Percentiles rank a stretch among this genome's conserved stretches.
Conservation (phyloP, 2,888 invertebrate genomes). For the Unio delphinus region DNA sequence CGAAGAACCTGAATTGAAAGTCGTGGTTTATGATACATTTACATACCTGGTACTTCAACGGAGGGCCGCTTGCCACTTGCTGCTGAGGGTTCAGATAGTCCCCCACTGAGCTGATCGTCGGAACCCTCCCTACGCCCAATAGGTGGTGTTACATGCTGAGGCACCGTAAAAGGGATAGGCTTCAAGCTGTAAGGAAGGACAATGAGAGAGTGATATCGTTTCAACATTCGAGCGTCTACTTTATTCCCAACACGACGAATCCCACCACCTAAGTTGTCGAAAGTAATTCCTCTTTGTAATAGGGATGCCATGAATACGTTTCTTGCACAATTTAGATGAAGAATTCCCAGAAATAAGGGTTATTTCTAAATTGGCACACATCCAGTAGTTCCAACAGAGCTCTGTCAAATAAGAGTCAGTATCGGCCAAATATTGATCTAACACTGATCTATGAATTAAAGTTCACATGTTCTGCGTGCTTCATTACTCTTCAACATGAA, state of each 20-base stretch:
- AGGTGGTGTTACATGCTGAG: conserved; percentile 43
- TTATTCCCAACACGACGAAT: conserved; percentile 7
- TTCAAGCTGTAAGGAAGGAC: conserved; percentile 66
- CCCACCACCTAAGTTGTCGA: background rate
- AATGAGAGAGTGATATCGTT: conserved; percentile 55
- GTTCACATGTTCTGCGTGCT: too few species aligned
- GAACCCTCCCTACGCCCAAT: conserved; percentile 35
- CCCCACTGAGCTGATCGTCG: conserved; percentile 39
- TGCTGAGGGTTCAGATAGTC: conserved; percentile 59
- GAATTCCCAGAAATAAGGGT: too few species aligned
- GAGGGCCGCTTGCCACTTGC: conserved; percentile 61
- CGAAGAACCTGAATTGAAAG: too few species aligned
- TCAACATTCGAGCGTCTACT: conserved; percentile 20
- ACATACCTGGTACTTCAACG: conserved; percentile 63
- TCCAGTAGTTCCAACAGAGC: too few species aligned
- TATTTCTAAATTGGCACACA: too few species aligned
- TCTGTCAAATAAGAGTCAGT: too few species aligned
- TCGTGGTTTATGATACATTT: background rate
- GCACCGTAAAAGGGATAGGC: conserved; percentile 68
- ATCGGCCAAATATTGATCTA: too few species aligned
- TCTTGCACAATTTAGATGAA: too few species aligned
- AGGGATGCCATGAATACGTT: too few species aligned
- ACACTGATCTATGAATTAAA: too few species aligned
- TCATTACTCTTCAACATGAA: too few species aligned
- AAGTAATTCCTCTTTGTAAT: too few species aligned